Evolutionary conservation across 2,888 invertebrate species (phyloP), one percentile per base, ranked within the genome.

Genomic region (Nomada fucata): DNA sequence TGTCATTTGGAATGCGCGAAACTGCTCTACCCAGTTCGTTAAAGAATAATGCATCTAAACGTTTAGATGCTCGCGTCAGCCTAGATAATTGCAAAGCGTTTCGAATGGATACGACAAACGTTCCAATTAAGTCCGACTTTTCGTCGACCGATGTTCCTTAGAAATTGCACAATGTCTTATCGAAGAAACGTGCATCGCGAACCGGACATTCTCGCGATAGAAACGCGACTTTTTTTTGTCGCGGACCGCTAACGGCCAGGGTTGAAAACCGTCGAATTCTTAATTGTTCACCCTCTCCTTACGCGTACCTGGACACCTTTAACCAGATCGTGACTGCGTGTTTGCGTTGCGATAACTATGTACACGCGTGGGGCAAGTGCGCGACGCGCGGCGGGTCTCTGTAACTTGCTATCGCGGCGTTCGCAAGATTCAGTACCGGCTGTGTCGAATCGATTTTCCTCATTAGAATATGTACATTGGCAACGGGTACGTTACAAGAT

Each of bases 311-410:
- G 70, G 15, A 50, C 67, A 61, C 67, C 65, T 52, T 64, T 52
- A 77, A 77, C 52, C 26, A 63, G 63, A n/a, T n/a, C n/a, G n/a
- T n/a, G n/a, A n/a, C n/a, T 50, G 23, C n/a, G 44, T 63, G 74
- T 75, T 75, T 71, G 70, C 82, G 71, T 68, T 61, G 75, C 53
- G 23, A 67, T 75, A 36, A 7, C 36, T 36, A 36, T 7, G 36
- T 5, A 36, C 7, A 36, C 36, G 36, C 36, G 36, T 36, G 7
- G 36, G 5, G 23, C 23, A 23, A 81, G 29, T 65, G 70, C 3
- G 15, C 10, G 2, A 15, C 20, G 53, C 11, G 3, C 2, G 60
- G 47, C 10, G 26, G 60, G 60, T 26, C 47, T 36, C 15, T 9
- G 18, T 53, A 26, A 65, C 65, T 47, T 13, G 23, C 13, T 60